Conservation (phyloP, 2,797 vertebrate genomes). For the Crossoptilon crossoptilon region DNA sequence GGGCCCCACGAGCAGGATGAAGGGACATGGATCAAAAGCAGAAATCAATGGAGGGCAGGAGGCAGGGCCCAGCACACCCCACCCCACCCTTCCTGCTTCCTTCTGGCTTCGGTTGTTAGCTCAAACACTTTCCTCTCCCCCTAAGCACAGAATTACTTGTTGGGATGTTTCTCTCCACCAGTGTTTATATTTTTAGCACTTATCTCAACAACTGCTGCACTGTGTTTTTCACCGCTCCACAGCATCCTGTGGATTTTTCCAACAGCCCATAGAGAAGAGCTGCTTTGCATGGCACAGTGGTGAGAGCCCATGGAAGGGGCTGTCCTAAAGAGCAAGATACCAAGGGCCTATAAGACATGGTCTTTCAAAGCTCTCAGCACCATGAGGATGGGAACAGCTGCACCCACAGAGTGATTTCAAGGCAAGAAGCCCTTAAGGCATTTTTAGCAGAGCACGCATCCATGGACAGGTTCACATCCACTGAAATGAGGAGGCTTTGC, state of each 20-base stretch:
- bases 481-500: conserved; percentile 34
- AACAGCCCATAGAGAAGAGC: neutral
- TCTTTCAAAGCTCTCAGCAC: neutral
- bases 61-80: neutral
- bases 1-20: neutral
- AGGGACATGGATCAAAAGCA: neutral
- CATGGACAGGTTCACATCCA: neutral
- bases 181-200: neutral
- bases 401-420: neutral
- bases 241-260: conserved; percentile 49
- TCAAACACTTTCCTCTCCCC: neutral
- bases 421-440: rapidly evolving
- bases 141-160: neutral
- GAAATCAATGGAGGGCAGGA: conserved; percentile 15
- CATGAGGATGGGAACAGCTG: neutral
- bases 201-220: neutral
- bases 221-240: neutral
- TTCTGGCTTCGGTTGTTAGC: neutral
- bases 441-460: neutral
- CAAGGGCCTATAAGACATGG: rapidly evolving
- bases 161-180: neutral
- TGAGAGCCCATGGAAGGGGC: rapidly evolving
- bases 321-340: neutral
- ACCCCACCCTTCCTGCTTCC: conserved; percentile 71
- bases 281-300: too few relatives aligned